phyloP scores from a whole-genome alignment of 1,140 invertebrate genomes.

The Heterodera carotae region DNA sequence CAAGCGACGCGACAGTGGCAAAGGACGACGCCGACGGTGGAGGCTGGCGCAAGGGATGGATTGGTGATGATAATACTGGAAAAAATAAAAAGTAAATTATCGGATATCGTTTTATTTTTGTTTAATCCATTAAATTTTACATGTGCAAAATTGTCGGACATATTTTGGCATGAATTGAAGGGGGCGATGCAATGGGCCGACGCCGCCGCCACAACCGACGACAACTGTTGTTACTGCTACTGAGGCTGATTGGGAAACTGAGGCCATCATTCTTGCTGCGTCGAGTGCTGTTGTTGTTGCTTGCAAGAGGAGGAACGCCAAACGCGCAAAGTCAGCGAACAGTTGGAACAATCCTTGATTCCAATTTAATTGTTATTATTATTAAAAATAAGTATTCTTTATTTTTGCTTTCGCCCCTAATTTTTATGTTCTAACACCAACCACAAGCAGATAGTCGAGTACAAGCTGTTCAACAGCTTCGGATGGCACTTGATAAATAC shows the following conservation, averaged over 20 bases:
- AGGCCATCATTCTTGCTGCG: too few species aligned
- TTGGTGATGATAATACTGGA: too few species aligned
- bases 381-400: not conserved
- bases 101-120: too few species aligned
- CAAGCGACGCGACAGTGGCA: not conserved
- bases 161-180: not conserved
- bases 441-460: conserved; percentile 2
- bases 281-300: too few species aligned
- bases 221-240: too few species aligned
- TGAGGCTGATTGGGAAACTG: too few species aligned
- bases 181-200: not conserved
- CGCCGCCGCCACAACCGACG: not conserved
- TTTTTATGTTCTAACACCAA: not conserved
- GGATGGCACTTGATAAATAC: conserved; percentile 4
- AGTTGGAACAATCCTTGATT: conserved; percentile 5
- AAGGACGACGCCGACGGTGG: not conserved
- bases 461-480: not conserved
- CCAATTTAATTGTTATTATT: too few species aligned
- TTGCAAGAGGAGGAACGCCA: not conserved
- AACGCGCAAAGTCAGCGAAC: conserved; percentile 4
- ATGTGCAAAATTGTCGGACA: not conserved
- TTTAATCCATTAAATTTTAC: too few species aligned
- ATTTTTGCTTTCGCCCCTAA: not conserved
- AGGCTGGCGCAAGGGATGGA: not conserved
- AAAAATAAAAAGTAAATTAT: too few species aligned